phyloP scores from a whole-genome alignment of 1,140 invertebrate genomes.

The Drosophila miranda region DNA sequence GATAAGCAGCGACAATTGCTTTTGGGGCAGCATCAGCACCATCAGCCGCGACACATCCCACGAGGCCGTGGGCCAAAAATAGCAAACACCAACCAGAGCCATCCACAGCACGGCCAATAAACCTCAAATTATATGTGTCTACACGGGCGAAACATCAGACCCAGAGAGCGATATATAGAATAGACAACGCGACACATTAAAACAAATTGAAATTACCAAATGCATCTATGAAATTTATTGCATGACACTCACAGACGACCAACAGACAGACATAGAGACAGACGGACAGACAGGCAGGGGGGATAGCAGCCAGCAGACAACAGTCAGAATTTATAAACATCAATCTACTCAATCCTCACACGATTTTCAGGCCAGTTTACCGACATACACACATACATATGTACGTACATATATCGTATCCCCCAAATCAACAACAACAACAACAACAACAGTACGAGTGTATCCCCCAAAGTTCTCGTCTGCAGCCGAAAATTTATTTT shows the following conservation, averaged over 20 bases:
- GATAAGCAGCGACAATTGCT: conserved; percentile 64
- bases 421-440: not conserved
- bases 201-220: conserved; percentile 80
- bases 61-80: conserved; percentile 59
- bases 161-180: conserved; percentile 23
- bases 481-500: conserved; percentile 75
- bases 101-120: conserved; percentile 53
- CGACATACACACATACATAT: conserved; percentile 4
- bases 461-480: conserved; percentile 39
- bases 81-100: conserved; percentile 20
- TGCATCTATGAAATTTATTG: conserved; percentile 76
- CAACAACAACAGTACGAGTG: too few species aligned
- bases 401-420: conserved; percentile 1
- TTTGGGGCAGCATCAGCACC: conserved; percentile 3
- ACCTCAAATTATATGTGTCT: conserved; percentile 67
- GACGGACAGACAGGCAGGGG: conserved; percentile 18
- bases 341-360: conserved; percentile 60
- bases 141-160: conserved; percentile 23
- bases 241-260: conserved; percentile 35
- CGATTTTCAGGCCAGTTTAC: conserved; percentile 18
- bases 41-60: conserved; percentile 33
- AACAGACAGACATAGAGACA: conserved; percentile 22
- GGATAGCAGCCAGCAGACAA: conserved; percentile 39
- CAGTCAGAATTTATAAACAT: conserved; percentile 66
- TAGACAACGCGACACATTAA: conserved; percentile 57